Percentiles rank a stretch among this genome's conserved stretches.
Evolutionary conservation across 1,140 invertebrate genomes (phyloP).

Genomic region (Pygmarrhopalites habei): DNA sequence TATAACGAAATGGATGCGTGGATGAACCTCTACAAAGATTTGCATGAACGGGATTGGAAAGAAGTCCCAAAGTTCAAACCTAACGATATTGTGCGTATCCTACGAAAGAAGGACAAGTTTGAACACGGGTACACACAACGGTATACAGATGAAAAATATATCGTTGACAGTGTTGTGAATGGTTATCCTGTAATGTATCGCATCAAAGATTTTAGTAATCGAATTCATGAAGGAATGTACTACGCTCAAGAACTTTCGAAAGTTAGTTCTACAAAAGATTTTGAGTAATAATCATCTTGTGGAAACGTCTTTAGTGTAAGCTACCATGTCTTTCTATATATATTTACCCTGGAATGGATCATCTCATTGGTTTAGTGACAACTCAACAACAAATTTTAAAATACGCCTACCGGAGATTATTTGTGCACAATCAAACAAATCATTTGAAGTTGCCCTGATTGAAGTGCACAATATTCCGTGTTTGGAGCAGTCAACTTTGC

Average conservation of each 20-base stretch:
- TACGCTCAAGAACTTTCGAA: slow-evolving; percentile 15
- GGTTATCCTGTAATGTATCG: slow-evolving; percentile 18
- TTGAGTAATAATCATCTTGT: neutral
- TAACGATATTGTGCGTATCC: neutral
- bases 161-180: slow-evolving; percentile 1
- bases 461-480: no score
- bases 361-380: no score
- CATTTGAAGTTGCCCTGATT: no score
- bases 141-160: slow-evolving; percentile 12
- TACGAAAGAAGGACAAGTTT: slow-evolving; percentile 44
- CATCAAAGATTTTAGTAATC: slow-evolving; percentile 4
- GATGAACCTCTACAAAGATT: slow-evolving; percentile 24
- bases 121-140: slow-evolving; percentile 19
- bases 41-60: neutral
- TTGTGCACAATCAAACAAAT: no score
- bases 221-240: slow-evolving; percentile 1
- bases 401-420: no score
- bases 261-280: neutral
- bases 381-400: no score
- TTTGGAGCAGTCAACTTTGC: no score
- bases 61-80: neutral
- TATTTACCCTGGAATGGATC: neutral
- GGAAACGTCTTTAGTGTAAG: neutral
- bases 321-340: neutral
- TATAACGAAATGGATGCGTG: slow-evolving; percentile 29